Evolutionary conservation across 2,113 vertebrate species (phyloP).

Genomic region (Microtus ochrogaster): DNA sequence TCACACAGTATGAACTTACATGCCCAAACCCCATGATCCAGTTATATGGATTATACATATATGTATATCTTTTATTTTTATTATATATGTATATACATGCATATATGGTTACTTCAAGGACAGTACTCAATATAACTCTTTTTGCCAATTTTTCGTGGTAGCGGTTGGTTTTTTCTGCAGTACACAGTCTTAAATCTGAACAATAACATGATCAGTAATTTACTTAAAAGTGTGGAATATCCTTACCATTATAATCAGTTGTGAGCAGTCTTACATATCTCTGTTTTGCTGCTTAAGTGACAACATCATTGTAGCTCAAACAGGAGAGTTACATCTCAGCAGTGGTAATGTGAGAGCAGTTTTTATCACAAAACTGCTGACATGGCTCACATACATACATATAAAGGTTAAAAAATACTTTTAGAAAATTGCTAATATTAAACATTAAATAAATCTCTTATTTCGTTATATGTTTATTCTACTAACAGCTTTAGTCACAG

Average conservation of each 20-base stretch:
- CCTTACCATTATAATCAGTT: background rate
- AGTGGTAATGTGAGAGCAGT: background rate
- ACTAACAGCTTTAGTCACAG: background rate
- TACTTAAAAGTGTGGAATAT: background rate
- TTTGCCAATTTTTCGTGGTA: background rate
- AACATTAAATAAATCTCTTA: background rate
- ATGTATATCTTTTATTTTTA: background rate
- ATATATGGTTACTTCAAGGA: background rate
- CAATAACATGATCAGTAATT: background rate
- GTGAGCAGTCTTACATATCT: background rate
- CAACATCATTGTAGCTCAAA: background rate
- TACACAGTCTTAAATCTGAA: background rate
- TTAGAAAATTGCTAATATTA: background rate
- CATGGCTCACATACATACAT: background rate
- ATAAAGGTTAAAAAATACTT: background rate
- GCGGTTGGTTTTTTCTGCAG: fast-evolving
- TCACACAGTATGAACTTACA: background rate
- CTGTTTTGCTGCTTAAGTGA: background rate
- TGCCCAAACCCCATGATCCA: background rate
- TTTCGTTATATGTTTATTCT: background rate
- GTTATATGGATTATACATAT: background rate
- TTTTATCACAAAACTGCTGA: background rate
- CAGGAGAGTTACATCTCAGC: background rate
- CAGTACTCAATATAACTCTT: background rate
- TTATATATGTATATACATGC: background rate